Base-by-base conservation (phyloP, 2,797 vertebrate genomes). In the Gadopsis marmoratus region DNA sequence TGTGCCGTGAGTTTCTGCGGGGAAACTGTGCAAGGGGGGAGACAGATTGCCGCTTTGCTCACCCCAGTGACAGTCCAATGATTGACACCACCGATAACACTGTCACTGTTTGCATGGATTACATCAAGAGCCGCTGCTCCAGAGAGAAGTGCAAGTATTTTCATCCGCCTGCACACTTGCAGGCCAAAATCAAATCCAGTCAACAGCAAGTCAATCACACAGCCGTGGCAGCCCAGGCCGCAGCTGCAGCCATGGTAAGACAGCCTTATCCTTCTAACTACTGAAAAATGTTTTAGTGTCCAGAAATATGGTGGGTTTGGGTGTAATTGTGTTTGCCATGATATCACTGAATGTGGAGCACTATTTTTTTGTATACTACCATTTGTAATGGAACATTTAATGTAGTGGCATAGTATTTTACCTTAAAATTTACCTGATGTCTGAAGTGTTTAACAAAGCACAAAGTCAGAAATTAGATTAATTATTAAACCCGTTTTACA, bases 141-240 rank as follows among this genome's bases (percentile, higher is more conserved):
- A 96, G 98, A 94, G 98, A 99, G 96, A 99, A 99, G 97, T 99
- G 98, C 97, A 99, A 99, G 96, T 99, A 99, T 97, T 99, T 99
- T 96, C 98, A 99, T 96, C 98, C 98, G 92, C 98, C 98, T 91
- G 97, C 98, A 93, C 98, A 99, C 96, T 97, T 99, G 96, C 98
- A 99, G 97, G 98, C 98, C 95, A 99, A 99, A 97, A 98, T 99
- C 95, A 99, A 99, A 96, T 97, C 98, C 79, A 95, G 97, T 83
- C 98, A 99, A 93, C 97, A 99, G 91, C 98, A 99, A 96, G 96
- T 96, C 94, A 97, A 93, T 95, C 98, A 99, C 95, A 96, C 97
- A 80, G 96, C 96, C 23, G 95, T 97, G 93, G 97, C 97, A 89
- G 97, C 96, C 81, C 97, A 98, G 93, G 96, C 97, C 90, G 96